These are phyloP conservation scores for Tachycineta bicolor DNA, from an alignment of 2,113 vertebrate genomes.

Conservation along the genomic window DNA sequence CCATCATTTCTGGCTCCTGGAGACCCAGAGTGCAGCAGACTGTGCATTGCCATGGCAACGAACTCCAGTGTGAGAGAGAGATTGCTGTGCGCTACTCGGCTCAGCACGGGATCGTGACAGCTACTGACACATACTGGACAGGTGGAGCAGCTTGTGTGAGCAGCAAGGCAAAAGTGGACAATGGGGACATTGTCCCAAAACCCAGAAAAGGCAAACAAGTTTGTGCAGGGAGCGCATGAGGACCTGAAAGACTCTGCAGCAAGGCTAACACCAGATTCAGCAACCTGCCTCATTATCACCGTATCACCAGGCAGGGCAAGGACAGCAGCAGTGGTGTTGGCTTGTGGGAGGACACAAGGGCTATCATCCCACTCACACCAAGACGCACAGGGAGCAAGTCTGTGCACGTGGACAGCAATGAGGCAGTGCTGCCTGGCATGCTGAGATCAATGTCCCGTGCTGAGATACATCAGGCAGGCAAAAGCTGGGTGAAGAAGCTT, in stretches of 20 bases:
- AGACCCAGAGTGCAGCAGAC: slow-evolving; percentile 56
- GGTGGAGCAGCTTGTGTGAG: background rate
- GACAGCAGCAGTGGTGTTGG: accelerated
- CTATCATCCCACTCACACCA: background rate
- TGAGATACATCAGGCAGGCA: background rate
- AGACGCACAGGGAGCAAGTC: accelerated
- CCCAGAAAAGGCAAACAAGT: background rate
- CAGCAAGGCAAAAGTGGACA: background rate
- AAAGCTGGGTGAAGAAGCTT: background rate
- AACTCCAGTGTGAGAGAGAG: background rate
- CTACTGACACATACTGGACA: background rate
- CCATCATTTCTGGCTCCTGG: slow-evolving; percentile 51
- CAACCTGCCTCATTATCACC: accelerated
- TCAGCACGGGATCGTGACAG: background rate
- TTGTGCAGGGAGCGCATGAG: accelerated
- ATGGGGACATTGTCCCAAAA: background rate
- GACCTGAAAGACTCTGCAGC: background rate
- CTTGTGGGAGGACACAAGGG: background rate
- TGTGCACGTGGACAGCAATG: accelerated
- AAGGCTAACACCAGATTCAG: accelerated
- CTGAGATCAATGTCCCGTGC: accelerated
- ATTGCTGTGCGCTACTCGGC: background rate
- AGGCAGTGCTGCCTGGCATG: accelerated
- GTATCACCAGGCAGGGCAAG: background rate
- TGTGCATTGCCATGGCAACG: slow-evolving; percentile 61